Base-by-base conservation (phyloP, 2,888 invertebrate genomes). In the Cheiracanthium punctorium region DNA sequence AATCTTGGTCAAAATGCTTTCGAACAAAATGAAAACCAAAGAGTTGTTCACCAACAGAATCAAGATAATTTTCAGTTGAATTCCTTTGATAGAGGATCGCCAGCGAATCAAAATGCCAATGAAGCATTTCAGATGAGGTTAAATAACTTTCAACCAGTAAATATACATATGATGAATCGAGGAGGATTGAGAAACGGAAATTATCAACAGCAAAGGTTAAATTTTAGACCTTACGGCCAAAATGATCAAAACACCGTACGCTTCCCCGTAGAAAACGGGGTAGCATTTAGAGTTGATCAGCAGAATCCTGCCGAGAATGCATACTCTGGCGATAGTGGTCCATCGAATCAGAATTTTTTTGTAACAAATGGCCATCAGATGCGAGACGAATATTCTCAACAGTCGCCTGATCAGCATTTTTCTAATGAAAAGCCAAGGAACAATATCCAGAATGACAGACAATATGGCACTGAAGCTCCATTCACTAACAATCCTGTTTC, bases 161-260 rank as follows among this genome's bases (percentile, higher is more conserved):
- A 58, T n/a, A 58, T 58, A 24, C 58, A 58, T 58, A 24, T 24
- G 4, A 58, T 58, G 58, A 58, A 24, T 24, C 58, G 58, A 1
- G 24, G 58, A 58, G 24, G 24, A 58, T 24, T 24, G n/a, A 20
- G 24, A 24, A 24, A 58, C 24, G 17, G 20, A 58, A 58, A 58
- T 37, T 32, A 33, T 10, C 33, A 69, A 4, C 81, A 75, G 20
- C 74, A 81, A 37, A n/a, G 81, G 29, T 20, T 81, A n/a, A 81
- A 30, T 28, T 81, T 81, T 58, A 74, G 81, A 75, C 81, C 81
- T 41, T 74, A 81, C 20, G 81, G 74, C 0, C 80, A 81, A 33
- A 72, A 80, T 43, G 24, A 30, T 1, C 69, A 32, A 37, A 33
- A 69, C 33, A 30, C 32, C 17, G 73, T 81, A 28, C 48, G 33